Base-by-base conservation (phyloP, 1,140 invertebrate genomes). In the Leptonema lineaticorne region DNA sequence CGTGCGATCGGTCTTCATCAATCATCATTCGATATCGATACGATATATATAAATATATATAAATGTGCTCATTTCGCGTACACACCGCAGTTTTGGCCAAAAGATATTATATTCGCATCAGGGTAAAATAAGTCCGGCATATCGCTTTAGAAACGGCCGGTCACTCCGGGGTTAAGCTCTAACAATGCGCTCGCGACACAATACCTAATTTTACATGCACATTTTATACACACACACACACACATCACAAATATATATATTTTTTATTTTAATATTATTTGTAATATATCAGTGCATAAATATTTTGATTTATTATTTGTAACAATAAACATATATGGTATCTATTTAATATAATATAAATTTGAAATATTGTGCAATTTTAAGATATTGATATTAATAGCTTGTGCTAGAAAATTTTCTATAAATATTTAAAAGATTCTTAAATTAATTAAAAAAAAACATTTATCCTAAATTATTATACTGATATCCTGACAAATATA, bases 1-100 rank as follows among this genome's bases (percentile, higher is more conserved):
- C 64, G 60, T 67, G 33, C 68, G 58, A 72, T 72, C 71, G 48
- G 30, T 72, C 71, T 63, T 69, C 71, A 72, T 72, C 71, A 67
- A 72, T 72, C 71, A 72, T 72, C 67, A 72, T 72, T 41, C 68
- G 71, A 72, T 72, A 22, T 60, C 71, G 62, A 72, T 72, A 67
- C 67, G 37, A 69, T 67, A 66, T 56, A 37, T 56, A 30, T 53
- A 22, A 26, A 22, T 22, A 45, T 45, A 14, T 45, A 45, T 28
- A 58, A 60, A n/a, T n/a, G n/a, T n/a, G 66, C 30, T n/a, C n/a
- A n/a, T n/a, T n/a, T n/a, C n/a, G n/a, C n/a, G n/a, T n/a, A n/a
- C n/a, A n/a, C n/a, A n/a, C 64, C 53, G 50, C 18, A 67, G 62
- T 63, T 71, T 64, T 50, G 22, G 64, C 53, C n/a, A n/a, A n/a